Conservation (phyloP, 2,888 invertebrate species). For the Dryocosmus kuriphilus region DNA sequence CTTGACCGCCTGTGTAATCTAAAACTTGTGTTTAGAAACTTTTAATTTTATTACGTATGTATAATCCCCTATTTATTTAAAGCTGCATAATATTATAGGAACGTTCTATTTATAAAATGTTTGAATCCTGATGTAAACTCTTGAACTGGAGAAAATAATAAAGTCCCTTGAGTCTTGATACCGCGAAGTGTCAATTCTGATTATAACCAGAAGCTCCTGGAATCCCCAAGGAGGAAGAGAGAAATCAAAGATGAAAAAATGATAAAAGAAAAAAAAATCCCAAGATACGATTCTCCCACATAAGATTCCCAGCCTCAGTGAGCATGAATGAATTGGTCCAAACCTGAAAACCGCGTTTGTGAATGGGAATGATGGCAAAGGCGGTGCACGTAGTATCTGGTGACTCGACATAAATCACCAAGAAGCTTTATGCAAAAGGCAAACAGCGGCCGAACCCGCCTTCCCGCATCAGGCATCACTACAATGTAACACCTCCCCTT, state of each 20-base stretch:
- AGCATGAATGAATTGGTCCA: conserved; percentile 62
- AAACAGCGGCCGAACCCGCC: conserved; percentile 71
- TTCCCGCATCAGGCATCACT: conserved; percentile 72
- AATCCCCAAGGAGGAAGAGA: conserved; percentile 11
- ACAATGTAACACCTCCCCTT: conserved; percentile 52
- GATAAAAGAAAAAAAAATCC: conserved; percentile 33
- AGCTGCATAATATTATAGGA: no score
- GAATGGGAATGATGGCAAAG: conserved; percentile 53
- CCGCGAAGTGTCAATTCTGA: conserved; percentile 26
- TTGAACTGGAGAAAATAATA: background rate
- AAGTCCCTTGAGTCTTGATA: conserved; percentile 2
- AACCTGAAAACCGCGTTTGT: conserved; percentile 56
- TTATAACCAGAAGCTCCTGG: background rate
- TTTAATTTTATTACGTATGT: no score
- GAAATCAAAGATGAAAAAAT: conserved; percentile 43
- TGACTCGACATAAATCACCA: conserved; percentile 72
- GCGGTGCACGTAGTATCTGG: conserved; percentile 52
- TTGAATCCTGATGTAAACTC: background rate
- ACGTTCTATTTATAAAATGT: background rate
- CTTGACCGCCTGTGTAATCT: no score
- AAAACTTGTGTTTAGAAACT: no score
- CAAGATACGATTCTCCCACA: conserved; percentile 46
- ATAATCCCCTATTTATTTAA: no score
- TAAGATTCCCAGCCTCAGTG: conserved; percentile 50
- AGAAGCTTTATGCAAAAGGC: conserved; percentile 70